Base-by-base conservation (phyloP, 2,113 vertebrate species). In the Phaethornis superciliosus region DNA sequence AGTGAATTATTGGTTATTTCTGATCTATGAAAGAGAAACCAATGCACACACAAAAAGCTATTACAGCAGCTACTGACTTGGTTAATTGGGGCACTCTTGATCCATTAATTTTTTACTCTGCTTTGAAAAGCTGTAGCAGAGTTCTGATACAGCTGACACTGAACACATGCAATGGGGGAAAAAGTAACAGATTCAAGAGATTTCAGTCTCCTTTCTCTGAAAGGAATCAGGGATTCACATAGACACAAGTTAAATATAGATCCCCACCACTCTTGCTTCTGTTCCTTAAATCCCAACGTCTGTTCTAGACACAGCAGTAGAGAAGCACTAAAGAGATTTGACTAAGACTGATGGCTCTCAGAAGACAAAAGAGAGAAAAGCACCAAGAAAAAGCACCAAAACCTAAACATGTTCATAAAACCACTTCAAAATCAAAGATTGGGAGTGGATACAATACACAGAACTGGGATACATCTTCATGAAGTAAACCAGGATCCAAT, bases 51-150 rank as follows among this genome's bases (percentile, higher is more conserved):
- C 30, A 75, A 75, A 91, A 89, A 81, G 46, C 88, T 86, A 47
- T 49, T 9, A 65, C 33, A 95, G 71, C 55, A 90, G 59, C 63
- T 71, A 80, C 81, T 54, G 68, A 51, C 55, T 85, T 52, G 56
- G 71, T 19, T 83, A 95, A 94, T 7, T 95, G 85, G 80, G 85
- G 81, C 82, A 83, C 14, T 67, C 79, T 21, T n/a, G 55, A 93
- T 78, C 64, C 72, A 64, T 81, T 86, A 18, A 18, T 85, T 91
- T 91, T 81, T 72, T 12, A 88, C 33, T 42, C 5, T 0, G 3
- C 84, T 95, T 82, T 74, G 82, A 86, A 90, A 84, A 94, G 65
- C 54, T 26, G 30, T 22, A 90, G 67, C 60, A 40, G 40, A 40
- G 40, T 40, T 40, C 40, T 40, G 40, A 40, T 40, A 40, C 40